Evolutionary conservation across 2,888 invertebrate genomes (phyloP).

Genomic region (Phyllotreta cruciferae): DNA sequence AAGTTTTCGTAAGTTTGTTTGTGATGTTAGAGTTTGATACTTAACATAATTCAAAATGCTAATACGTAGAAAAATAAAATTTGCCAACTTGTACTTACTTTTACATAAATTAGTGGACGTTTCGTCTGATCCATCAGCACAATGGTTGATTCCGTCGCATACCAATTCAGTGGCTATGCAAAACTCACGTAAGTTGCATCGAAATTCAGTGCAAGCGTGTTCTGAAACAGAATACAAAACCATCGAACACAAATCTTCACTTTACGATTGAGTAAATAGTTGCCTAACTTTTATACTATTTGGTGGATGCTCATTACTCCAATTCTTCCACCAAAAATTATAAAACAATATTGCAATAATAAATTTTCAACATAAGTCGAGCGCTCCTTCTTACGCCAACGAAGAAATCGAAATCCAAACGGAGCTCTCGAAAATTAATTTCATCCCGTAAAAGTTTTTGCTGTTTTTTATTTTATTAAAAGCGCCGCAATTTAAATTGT

Average conservation of each 20-base stretch:
- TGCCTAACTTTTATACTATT: neutral
- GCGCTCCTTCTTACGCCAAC: too few relatives aligned
- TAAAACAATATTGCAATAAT: too few relatives aligned
- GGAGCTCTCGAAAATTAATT: too few relatives aligned
- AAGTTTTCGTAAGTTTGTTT: too few relatives aligned
- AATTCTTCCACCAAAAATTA: too few relatives aligned
- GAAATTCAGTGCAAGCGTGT: conserved; percentile 87
- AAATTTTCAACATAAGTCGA: too few relatives aligned
- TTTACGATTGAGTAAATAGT: neutral
- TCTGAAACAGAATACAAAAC: conserved; percentile 67
- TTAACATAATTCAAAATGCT: neutral
- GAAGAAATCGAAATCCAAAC: too few relatives aligned
- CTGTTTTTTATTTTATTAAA: too few relatives aligned
- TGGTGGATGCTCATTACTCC: neutral
- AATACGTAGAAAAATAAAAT: neutral
- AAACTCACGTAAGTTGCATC: conserved; percentile 86
- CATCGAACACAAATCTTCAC: too few relatives aligned
- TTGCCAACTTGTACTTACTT: too few relatives aligned
- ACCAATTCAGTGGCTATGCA: conserved; percentile 91
- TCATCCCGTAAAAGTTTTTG: too few relatives aligned
- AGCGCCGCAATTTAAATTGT: too few relatives aligned
- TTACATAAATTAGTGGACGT: conserved; percentile 84
- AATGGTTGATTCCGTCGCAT: conserved; percentile 93
- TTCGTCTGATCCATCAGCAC: conserved; percentile 93
- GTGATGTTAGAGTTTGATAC: neutral